These are phyloP conservation scores for Scelioninae gen. 2 DNA, from an alignment of 2,888 invertebrate genomes.

Conservation along the genomic window DNA sequence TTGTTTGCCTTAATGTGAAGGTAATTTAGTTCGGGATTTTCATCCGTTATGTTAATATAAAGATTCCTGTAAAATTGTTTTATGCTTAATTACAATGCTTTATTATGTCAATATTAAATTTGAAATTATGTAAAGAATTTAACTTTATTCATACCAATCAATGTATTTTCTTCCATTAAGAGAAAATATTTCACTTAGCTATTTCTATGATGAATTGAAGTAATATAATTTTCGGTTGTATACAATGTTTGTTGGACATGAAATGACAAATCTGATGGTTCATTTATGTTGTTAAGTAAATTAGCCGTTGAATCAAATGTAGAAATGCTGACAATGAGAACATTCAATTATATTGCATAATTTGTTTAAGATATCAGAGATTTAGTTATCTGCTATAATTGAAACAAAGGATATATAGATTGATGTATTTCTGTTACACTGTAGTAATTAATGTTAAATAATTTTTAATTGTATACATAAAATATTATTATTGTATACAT, in stretches of 20 bases:
- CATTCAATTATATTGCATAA: slow-evolving; percentile 9
- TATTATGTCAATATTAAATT: no score
- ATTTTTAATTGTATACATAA: background rate
- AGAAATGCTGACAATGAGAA: slow-evolving; percentile 6
- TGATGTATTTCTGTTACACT: slow-evolving; percentile 2
- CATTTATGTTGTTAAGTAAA: background rate
- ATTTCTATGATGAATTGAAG: no score
- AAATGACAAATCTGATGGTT: slow-evolving; percentile 1
- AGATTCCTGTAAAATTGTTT: background rate
- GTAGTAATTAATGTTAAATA: slow-evolving; percentile 1
- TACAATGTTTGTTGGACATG: background rate
- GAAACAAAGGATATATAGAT: slow-evolving; percentile 2
- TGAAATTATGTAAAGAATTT: no score
- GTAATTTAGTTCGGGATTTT: slow-evolving; percentile 33
- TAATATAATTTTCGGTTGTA: background rate
- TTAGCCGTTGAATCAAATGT: background rate
- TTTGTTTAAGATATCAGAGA: slow-evolving; percentile 10
- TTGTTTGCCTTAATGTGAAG: slow-evolving; percentile 33
- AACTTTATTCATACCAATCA: no score
- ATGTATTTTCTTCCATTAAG: background rate
- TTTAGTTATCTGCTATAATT: background rate
- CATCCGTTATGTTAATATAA: background rate
- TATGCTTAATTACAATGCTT: no score
- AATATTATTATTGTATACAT: background rate
- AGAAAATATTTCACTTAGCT: no score